Evolutionary conservation across 1,140 invertebrate genomes (phyloP).

Genomic region (Leptoteleia sp.): DNA sequence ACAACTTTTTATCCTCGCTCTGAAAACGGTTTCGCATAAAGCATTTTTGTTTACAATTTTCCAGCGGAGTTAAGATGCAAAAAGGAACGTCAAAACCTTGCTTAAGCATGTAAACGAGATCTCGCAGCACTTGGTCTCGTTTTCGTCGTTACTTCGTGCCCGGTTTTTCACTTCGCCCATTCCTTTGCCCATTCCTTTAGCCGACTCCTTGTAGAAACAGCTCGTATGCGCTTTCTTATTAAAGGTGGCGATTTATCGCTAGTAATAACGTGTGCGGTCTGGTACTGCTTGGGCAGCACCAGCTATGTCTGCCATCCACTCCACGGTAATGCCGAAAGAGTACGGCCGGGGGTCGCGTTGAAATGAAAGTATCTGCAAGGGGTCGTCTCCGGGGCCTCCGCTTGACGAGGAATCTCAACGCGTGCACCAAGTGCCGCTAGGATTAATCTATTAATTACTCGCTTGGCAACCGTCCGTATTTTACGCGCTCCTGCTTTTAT

Average conservation of each 20-base stretch:
- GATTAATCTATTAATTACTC: constrained; percentile 58
- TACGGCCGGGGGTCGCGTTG: constrained; percentile 14
- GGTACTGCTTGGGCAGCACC: constrained; percentile 66
- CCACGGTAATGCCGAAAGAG: constrained; percentile 38
- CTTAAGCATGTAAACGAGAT: constrained; percentile 48
- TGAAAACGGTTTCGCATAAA: background rate
- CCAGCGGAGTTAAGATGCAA: background rate
- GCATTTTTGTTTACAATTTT: constrained; percentile 15
- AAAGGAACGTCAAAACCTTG: constrained; percentile 2
- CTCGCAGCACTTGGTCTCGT: constrained; percentile 16
- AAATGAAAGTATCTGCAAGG: constrained; percentile 56
- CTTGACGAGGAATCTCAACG: constrained; percentile 50
- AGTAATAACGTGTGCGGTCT: constrained; percentile 80
- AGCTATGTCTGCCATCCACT: constrained; percentile 67
- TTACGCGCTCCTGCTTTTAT: constrained; percentile 24
- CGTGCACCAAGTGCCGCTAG: constrained; percentile 3
- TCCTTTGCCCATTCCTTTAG: constrained; percentile 27
- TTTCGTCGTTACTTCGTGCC: constrained; percentile 33
- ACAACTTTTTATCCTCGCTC: no score
- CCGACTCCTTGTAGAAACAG: constrained; percentile 47
- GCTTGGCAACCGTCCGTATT: background rate
- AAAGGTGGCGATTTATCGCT: constrained; percentile 80
- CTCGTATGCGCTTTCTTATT: constrained; percentile 76
- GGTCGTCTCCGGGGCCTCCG: constrained; percentile 20
- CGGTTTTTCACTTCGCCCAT: constrained; percentile 41